Percentiles rank a stretch among this genome's conserved stretches.
phyloP scores from a whole-genome alignment of 2,888 invertebrate species.

The Eutolmus rufibarbis region DNA sequence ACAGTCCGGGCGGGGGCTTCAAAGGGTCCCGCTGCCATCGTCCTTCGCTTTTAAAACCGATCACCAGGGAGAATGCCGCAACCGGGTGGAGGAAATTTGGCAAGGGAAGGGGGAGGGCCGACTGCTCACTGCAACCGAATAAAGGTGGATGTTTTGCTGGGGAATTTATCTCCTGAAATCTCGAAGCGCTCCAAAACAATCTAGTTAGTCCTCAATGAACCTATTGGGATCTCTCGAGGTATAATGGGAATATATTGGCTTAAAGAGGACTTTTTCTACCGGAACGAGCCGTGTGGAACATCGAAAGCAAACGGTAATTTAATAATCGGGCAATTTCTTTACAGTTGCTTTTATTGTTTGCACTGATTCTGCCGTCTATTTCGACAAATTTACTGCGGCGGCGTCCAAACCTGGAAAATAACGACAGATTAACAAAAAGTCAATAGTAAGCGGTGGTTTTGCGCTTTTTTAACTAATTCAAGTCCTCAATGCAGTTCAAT shows the following conservation, averaged over 20 bases:
- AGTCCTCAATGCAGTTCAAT: no score
- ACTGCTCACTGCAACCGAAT: background rate
- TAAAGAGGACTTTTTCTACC: background rate
- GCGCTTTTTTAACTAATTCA: background rate
- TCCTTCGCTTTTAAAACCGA: constrained; percentile 16
- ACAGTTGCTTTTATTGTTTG: background rate
- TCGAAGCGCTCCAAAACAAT: constrained; percentile 9
- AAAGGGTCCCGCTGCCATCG: background rate
- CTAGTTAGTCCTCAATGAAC: constrained; percentile 31
- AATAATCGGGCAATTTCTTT: constrained; percentile 6
- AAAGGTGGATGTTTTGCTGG: background rate
- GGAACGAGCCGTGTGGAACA: background rate
- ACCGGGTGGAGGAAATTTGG: background rate
- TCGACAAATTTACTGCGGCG: background rate
- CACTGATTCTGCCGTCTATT: background rate
- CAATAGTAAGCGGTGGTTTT: background rate
- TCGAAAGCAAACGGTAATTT: background rate
- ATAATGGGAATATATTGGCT: constrained; percentile 26
- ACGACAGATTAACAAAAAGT: background rate
- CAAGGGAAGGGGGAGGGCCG: background rate
- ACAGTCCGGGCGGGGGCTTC: background rate
- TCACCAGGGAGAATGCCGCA: background rate
- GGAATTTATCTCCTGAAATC: constrained; percentile 23
- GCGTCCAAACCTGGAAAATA: background rate
- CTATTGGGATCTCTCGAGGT: background rate